Evolutionary conservation across 2,888 invertebrate species (phyloP), one percentile per base, ranked within the genome.

Genomic region (Chironomus tentans): DNA sequence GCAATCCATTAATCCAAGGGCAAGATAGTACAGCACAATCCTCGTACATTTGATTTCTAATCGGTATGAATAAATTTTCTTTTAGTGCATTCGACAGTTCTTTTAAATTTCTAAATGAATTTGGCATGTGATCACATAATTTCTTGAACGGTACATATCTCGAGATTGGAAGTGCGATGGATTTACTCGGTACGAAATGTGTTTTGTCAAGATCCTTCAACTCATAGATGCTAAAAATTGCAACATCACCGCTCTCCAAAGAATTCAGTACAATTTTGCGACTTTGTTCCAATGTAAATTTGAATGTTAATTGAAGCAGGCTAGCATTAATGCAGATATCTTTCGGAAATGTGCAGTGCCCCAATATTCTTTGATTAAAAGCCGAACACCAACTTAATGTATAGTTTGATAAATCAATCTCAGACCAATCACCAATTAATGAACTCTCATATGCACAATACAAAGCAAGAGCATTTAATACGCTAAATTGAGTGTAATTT

Each of bases 51-150:
- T 69, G 28, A 56, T 69, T 69, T 7, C 76, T 28, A 2, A 68
- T 3, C 5, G 76, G 69, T 12, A 69, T 13, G 38, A 76, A 69
- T n/a, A 76, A 13, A 13, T 68, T n/a, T 38, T 76, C 15, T 22
- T 76, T 76, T n/a, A 76, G 4, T 13, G 15, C 18, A 2, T 38
- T 12, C 21, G 69, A 69, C 2, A 76, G n/a, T 22, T 76, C 69
- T 12, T 50, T 47, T 7, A 76, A 28, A 46, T 76, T 50, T 24
- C 76, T 50, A 22, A 76, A 76, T 10, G 48, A 48, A 10, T 7
- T 15, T 6, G 68, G 61, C 10, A 69, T 4, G 18, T 38, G 24
- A 13, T 68, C 13, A 5, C 7, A 3, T 4, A 75, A 68, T n/a
- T 68, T 48, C 6, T 62, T 18, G n/a, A 68, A 38, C 4, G 68